Conservation (phyloP, 1,140 invertebrate genomes). For the Ostrea edulis region DNA sequence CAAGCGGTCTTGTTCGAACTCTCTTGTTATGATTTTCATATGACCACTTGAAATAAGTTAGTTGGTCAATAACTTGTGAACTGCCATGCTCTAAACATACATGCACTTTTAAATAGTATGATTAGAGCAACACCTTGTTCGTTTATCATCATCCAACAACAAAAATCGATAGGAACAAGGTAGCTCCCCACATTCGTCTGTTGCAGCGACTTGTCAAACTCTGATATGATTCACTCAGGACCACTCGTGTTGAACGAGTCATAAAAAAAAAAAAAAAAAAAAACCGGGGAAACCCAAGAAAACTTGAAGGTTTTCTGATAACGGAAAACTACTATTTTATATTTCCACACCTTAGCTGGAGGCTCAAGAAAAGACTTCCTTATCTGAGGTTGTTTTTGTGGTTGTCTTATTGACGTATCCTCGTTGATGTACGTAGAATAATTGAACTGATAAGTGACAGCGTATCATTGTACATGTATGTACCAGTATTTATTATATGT, state of each 20-base stretch:
- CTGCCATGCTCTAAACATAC: no score
- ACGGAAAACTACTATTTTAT: no score
- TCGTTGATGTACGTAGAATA: no score
- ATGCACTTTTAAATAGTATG: no score
- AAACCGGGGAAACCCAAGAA: background rate
- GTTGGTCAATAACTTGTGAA: background rate
- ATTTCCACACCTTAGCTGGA: no score
- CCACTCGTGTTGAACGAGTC: background rate
- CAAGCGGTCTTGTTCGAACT: no score
- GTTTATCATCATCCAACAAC: background rate
- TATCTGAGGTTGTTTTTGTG: no score
- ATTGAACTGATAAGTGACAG: no score
- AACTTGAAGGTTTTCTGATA: background rate
- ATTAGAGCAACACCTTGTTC: background rate
- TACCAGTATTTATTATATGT: no score
- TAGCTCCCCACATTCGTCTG: background rate
- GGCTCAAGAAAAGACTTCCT: no score
- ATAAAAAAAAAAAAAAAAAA: background rate
- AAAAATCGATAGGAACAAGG: slow-evolving; percentile 10
- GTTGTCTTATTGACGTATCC: no score
- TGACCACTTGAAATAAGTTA: background rate
- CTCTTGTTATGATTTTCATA: background rate
- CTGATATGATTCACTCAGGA: background rate
- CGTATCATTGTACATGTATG: no score
- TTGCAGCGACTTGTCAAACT: background rate